Evolutionary conservation across 2,888 invertebrate genomes (phyloP).

Genomic region (Operophtera brumata): DNA sequence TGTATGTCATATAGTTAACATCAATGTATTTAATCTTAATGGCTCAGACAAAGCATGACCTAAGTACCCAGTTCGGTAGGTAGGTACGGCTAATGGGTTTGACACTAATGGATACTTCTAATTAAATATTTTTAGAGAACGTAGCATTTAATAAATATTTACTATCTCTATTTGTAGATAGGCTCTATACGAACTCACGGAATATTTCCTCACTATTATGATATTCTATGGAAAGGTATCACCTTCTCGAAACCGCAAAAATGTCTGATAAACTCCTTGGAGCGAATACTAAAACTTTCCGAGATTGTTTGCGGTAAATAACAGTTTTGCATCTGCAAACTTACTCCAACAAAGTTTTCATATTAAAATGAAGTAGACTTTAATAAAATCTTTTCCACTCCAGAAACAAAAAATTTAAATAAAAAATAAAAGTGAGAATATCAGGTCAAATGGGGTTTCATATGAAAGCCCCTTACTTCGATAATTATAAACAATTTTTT

Average conservation of each 20-base stretch:
- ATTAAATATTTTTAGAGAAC: too few relatives aligned
- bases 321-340: slow-evolving; percentile 24
- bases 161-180: background rate
- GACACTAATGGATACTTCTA: background rate
- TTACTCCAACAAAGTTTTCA: background rate
- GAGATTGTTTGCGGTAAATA: slow-evolving; percentile 35
- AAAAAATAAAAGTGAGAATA: too few relatives aligned
- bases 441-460: too few relatives aligned
- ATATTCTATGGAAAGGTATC: background rate
- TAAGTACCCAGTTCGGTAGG: too few relatives aligned
- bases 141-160: too few relatives aligned
- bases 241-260: slow-evolving; percentile 34
- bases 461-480: too few relatives aligned
- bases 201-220: background rate
- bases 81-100: background rate
- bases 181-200: too few relatives aligned
- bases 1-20: too few relatives aligned
- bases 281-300: slow-evolving; percentile 13
- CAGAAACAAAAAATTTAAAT: background rate
- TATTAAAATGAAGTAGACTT: background rate
- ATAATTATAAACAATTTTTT: too few relatives aligned
- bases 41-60: background rate
- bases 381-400: background rate
- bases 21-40: background rate
- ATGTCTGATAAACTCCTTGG: slow-evolving; percentile 20